Conservation (phyloP, 2,113 vertebrate species). For the Coturnix japonica region DNA sequence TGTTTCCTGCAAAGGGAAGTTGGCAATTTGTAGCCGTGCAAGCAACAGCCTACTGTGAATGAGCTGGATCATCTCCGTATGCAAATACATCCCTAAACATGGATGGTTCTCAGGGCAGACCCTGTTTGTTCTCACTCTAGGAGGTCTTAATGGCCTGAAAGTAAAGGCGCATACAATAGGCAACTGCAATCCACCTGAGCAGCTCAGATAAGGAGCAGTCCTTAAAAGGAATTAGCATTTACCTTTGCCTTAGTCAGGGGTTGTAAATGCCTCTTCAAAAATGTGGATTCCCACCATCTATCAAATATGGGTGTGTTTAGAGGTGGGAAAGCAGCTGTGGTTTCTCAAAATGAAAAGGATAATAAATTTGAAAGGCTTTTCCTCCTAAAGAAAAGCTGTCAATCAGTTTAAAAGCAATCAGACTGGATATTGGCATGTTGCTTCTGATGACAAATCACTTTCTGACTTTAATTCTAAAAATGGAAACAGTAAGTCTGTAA, state of each 20-base stretch:
- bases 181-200: not conserved
- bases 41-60: not conserved
- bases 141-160: not conserved
- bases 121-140: not conserved
- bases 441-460: not conserved
- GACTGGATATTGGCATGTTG: not conserved
- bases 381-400: not conserved
- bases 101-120: not conserved
- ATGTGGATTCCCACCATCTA: not conserved
- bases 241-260: not conserved
- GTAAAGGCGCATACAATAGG: not conserved
- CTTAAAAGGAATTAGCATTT: not conserved
- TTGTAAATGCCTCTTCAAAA: not conserved
- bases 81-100: not conserved
- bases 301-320: not conserved
- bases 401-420: not conserved
- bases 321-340: conserved; percentile 9
- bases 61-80: not conserved
- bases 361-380: not conserved
- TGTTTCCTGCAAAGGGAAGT: not conserved
- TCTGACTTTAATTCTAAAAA: conserved; percentile 3
- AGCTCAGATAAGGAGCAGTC: not conserved
- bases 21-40: not conserved
- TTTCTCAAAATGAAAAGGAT: conserved; percentile 9
- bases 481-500: not conserved